Conservation (phyloP, 2,888 invertebrate genomes). For the Sclerodermus sp. region DNA sequence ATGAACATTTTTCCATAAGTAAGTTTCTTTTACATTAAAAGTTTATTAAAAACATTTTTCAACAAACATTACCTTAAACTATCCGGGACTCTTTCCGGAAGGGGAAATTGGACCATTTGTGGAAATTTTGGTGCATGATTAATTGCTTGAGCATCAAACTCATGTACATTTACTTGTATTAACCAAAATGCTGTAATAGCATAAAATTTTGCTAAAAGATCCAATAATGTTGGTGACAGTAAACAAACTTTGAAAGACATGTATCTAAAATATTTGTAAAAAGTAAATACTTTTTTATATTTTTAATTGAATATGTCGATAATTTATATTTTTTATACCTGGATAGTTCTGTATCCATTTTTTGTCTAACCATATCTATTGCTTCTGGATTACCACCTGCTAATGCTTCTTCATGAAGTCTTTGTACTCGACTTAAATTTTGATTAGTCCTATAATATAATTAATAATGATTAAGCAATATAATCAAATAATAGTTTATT, state of each 20-base stretch:
- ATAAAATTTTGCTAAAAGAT: conserved; percentile 73
- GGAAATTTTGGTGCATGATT: conserved; percentile 67
- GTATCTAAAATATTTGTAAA: too few species aligned
- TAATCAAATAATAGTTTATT: conserved; percentile 2
- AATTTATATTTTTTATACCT: too few species aligned
- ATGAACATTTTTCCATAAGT: not conserved
- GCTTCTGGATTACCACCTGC: conserved; percentile 61
- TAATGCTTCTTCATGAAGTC: conserved; percentile 71
- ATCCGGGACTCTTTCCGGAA: conserved; percentile 67
- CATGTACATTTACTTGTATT: conserved; percentile 73
- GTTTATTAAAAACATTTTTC: too few species aligned
- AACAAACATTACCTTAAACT: conserved; percentile 72
- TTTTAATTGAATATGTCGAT: too few species aligned
- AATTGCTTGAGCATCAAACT: conserved; percentile 40
- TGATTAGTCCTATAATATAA: conserved; percentile 57
- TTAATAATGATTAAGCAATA: not conserved
- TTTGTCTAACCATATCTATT: conserved; percentile 65
- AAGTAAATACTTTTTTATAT: too few species aligned
- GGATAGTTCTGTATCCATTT: conserved; percentile 67
- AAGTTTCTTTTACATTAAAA: not conserved
- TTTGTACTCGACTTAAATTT: conserved; percentile 72
- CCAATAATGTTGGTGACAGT: conserved; percentile 73
- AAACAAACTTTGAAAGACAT: conserved; percentile 75
- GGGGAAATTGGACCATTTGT: conserved; percentile 65
- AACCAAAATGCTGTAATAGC: conserved; percentile 85